Percentiles rank a stretch among this genome's conserved stretches.
These are phyloP conservation scores for Acrossocheilus wenchowensis DNA, from an alignment of 2,797 vertebrate species.

Conservation along the genomic window DNA sequence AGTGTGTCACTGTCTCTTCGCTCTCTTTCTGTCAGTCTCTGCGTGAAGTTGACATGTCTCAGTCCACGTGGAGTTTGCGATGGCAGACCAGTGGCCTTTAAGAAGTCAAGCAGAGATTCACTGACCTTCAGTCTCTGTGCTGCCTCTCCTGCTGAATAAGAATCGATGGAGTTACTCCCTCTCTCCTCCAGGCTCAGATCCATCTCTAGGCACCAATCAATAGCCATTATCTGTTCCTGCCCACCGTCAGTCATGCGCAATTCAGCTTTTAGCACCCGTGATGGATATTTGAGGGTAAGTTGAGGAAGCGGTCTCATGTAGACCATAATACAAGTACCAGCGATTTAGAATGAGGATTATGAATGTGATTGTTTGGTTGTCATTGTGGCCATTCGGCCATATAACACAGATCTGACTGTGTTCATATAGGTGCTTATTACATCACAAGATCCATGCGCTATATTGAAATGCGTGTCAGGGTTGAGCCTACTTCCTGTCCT, in stretches of 20 bases:
- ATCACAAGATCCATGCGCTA: neutral
- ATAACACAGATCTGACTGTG: neutral
- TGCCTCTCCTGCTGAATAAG: constrained; percentile 74
- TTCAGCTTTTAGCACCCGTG: constrained; percentile 83
- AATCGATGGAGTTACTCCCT: constrained; percentile 82
- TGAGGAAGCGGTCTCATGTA: neutral
- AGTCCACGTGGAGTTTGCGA: neutral
- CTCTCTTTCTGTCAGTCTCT: constrained; percentile 23
- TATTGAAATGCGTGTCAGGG: neutral
- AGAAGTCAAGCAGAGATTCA: constrained; percentile 78
- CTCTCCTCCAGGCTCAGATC: constrained; percentile 74
- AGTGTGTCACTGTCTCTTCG: constrained; percentile 28
- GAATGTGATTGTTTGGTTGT: neutral
- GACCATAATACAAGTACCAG: neutral
- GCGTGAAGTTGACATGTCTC: constrained; percentile 25
- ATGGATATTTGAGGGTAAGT: constrained; percentile 72
- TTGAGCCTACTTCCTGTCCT: constrained; percentile 72
- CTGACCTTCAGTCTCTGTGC: constrained; percentile 84
- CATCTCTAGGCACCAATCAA: constrained; percentile 89
- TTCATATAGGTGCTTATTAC: neutral
- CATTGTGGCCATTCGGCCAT: neutral
- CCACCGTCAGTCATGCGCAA: constrained; percentile 90
- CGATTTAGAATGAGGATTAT: neutral
- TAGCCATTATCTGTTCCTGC: constrained; percentile 94
- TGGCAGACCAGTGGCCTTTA: constrained; percentile 55